Evolutionary conservation across 2,888 invertebrate species (phyloP).

Genomic region (Ormyrus rosae): DNA sequence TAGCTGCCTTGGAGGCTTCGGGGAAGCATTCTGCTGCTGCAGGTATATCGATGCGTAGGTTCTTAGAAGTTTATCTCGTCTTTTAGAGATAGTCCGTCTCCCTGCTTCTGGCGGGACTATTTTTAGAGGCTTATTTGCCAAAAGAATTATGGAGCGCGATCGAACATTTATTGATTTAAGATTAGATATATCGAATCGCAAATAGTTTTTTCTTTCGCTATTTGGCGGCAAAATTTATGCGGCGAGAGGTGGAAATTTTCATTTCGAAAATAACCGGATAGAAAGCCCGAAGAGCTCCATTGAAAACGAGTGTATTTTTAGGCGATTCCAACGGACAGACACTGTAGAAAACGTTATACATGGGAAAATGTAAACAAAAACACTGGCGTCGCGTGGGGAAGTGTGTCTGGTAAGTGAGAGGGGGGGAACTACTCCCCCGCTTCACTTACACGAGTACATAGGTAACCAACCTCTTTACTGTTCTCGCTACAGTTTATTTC

Average conservation of each 20-base stretch:
- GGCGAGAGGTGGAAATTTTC: no score
- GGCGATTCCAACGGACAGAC: no score
- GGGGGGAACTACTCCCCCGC: not conserved
- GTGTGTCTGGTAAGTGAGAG: not conserved
- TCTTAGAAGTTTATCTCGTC: no score
- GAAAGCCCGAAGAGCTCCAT: not conserved
- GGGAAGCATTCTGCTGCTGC: not conserved
- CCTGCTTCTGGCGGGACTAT: no score
- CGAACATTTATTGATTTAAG: not conserved
- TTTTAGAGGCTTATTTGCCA: no score
- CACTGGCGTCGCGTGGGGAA: not conserved
- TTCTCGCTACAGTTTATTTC: not conserved
- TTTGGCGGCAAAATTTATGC: no score
- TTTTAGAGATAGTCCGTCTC: no score
- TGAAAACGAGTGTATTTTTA: not conserved
- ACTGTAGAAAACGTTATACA: not conserved
- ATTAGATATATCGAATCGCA: not conserved
- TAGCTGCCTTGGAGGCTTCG: not conserved
- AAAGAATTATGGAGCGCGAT: no score
- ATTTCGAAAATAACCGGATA: no score
- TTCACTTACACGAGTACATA: not conserved
- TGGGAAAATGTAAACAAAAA: conserved; percentile 44
- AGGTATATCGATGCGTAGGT: no score
- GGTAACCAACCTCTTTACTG: conserved; percentile 24
- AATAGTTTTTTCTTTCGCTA: no score